A percentile compares a stretch with the other conserved stretches of the same genome.
These are phyloP conservation scores for Sus cebifrons DNA, from an alignment of 2,797 vertebrate species.

Conservation along the genomic window DNA sequence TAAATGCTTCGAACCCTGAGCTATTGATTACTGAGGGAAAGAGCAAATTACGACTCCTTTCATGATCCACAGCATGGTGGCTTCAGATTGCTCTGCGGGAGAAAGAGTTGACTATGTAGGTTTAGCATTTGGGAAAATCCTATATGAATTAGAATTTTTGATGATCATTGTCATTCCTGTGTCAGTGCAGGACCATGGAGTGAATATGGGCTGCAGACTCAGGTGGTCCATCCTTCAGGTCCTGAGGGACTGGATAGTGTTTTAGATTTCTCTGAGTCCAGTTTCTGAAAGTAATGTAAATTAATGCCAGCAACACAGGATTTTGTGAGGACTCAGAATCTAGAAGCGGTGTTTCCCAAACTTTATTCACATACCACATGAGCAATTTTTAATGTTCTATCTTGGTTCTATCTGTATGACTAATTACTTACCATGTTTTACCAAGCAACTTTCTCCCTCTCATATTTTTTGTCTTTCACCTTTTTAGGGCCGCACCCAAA, in stretches of 20 bases:
- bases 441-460: neutral
- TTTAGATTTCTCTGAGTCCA: neutral
- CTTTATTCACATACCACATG: neutral
- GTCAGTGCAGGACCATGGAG: neutral
- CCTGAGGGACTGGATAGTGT: neutral
- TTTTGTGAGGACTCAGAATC: neutral
- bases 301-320: neutral
- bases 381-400: neutral
- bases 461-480: too few relatives aligned
- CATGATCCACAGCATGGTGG: neutral
- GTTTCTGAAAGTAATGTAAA: neutral
- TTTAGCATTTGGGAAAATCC: neutral
- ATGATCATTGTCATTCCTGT: neutral
- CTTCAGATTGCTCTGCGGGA: neutral
- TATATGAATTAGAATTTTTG: neutral
- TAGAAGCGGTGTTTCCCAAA: neutral
- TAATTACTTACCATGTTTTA: conserved; percentile 3
- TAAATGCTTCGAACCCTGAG: neutral
- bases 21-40: neutral
- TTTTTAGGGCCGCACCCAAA: too few relatives aligned
- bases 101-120: neutral
- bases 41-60: neutral
- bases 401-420: neutral
- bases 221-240: neutral
- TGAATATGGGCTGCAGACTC: neutral